Evolutionary conservation across 2,888 invertebrate species (phyloP), one percentile per base, ranked within the genome.

Genomic region (Neoascia interrupta): DNA sequence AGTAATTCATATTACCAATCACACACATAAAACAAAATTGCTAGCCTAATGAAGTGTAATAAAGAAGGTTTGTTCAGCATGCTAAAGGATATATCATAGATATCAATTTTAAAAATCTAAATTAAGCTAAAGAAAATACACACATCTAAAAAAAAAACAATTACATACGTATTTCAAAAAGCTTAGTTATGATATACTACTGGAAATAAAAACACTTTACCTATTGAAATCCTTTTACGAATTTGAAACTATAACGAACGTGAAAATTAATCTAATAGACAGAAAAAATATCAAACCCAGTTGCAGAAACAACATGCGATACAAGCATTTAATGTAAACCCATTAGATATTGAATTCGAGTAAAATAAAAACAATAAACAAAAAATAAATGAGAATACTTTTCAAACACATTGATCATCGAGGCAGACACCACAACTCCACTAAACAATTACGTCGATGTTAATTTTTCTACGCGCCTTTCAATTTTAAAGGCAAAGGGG

Each of bases 331-430:
- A 68, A 61, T 79, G 79, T 79, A 79, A 79, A 79, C 53, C 49
- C 49, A 68, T 79, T 79, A 79, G 66, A 73, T 79, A 73, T 79
- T 79, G 61, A 61, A 72, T 79, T 73, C 73, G 61, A 68, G 54
- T 73, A 73, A 79, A 66, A 79, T 69, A 63, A 66, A 73, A 72
- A 54, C 28, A 51, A 79, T 43, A 41, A 66, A 54, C 16, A 53
- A 66, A 47, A 39, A 16, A 8, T 13, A 34, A n/a, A n/a, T 8
- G 5, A 31, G 34, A 10, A 5, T 23, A 5, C 15, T 37, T 37
- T 5, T 2, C 37, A 13, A 36, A 11, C 5, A 5, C 11, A 36
- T 36, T 36, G 1, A 26, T 26, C n/a, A n/a, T n/a, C n/a, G n/a
- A n/a, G n/a, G n/a, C n/a, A n/a, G n/a, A n/a, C n/a, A n/a, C n/a